These are phyloP conservation scores for Phasia obesa DNA, from an alignment of 2,888 invertebrate genomes.

Conservation along the genomic window DNA sequence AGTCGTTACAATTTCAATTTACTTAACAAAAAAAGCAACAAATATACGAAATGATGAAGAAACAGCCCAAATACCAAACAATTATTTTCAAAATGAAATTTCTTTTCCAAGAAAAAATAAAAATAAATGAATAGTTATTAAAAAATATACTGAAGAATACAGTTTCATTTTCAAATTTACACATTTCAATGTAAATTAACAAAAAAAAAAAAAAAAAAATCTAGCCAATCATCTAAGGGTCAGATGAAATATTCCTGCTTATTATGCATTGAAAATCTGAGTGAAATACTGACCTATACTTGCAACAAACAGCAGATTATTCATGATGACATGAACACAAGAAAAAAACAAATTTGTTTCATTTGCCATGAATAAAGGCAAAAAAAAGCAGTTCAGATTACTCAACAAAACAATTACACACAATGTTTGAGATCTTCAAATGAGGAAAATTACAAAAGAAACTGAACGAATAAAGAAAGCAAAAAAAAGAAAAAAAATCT, in stretches of 20 bases:
- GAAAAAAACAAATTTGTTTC: conserved; percentile 20
- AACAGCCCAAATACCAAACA: too few relatives aligned
- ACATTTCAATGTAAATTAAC: conserved; percentile 57
- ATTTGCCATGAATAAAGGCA: conserved; percentile 35
- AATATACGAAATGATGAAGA: neutral
- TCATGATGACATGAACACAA: conserved; percentile 52
- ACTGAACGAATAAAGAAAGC: conserved; percentile 13
- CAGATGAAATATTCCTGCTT: conserved; percentile 56
- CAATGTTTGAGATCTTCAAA: conserved; percentile 44
- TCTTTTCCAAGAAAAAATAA: conserved; percentile 28
- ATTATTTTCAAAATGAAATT: conserved; percentile 5
- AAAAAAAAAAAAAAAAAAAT: conserved; percentile 14
- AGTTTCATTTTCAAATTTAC: conserved; percentile 30
- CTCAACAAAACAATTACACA: conserved; percentile 53
- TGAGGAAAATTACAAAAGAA: conserved; percentile 23
- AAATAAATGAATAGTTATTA: conserved; percentile 10
- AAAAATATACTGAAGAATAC: conserved; percentile 25
- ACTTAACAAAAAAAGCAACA: conserved; percentile 25
- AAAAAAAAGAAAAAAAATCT: conserved; percentile 17
- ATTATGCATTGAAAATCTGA: conserved; percentile 42
- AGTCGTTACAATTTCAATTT: conserved; percentile 45
- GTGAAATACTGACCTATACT: conserved; percentile 66
- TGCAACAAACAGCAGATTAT: conserved; percentile 45
- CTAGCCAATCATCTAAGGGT: conserved; percentile 49
- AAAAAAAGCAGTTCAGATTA: conserved; percentile 43